A percentile compares a stretch with the other conserved stretches of the same genome.
These are phyloP conservation scores for Dasysyrphus tricinctus DNA, from an alignment of 2,888 invertebrate genomes.

Conservation along the genomic window DNA sequence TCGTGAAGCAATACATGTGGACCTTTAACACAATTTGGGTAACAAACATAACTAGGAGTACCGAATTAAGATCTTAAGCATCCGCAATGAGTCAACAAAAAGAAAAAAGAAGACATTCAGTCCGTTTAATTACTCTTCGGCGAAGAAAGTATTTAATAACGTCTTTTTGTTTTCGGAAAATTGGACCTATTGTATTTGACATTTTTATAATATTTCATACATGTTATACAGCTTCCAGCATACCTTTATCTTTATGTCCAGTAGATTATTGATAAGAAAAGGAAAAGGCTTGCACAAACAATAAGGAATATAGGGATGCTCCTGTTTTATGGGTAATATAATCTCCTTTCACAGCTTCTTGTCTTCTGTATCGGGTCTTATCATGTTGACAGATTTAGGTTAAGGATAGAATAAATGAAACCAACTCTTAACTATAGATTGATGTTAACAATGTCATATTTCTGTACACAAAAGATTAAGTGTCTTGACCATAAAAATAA, in stretches of 20 bases:
- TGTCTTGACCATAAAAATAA: not conserved
- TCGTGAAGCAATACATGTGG: not conserved
- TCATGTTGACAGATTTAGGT: conserved; percentile 26
- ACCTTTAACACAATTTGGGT: conserved; percentile 17
- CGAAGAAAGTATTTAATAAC: not conserved
- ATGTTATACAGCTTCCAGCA: not conserved
- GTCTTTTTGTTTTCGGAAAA: not conserved
- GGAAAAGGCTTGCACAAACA: not conserved
- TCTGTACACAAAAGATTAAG: not conserved
- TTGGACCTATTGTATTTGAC: not conserved
- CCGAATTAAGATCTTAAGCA: conserved; percentile 11
- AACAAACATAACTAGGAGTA: not conserved
- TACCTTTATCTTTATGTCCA: not conserved
- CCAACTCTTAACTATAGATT: not conserved
- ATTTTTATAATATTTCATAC: not conserved
- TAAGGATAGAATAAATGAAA: conserved; percentile 16
- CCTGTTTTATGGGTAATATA: conserved; percentile 56
- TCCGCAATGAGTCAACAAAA: not conserved
- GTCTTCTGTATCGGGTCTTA: conserved; percentile 31
- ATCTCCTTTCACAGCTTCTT: conserved; percentile 64
- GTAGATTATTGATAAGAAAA: not conserved
- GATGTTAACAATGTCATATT: conserved; percentile 14
- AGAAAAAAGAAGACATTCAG: not conserved
- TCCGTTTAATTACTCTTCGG: conserved; percentile 10
- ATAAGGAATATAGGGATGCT: conserved; percentile 31